These are phyloP conservation scores for Scartelaos histophorus DNA, from an alignment of 2,113 vertebrate genomes.

Conservation along the genomic window DNA sequence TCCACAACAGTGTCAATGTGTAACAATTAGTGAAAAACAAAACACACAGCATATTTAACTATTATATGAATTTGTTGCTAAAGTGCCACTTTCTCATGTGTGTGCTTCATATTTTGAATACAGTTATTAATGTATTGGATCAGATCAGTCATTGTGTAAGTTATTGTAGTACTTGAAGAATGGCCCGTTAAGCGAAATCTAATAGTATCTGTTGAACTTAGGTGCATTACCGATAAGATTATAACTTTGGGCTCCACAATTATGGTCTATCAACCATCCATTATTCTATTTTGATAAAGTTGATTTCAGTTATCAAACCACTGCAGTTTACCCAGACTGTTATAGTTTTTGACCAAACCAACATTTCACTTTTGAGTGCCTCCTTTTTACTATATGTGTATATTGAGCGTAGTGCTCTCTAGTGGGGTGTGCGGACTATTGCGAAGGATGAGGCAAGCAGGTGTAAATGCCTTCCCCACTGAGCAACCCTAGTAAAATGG, in stretches of 20 bases:
- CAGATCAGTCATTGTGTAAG: no score
- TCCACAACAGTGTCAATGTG: conserved; percentile 12
- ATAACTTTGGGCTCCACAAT: neutral
- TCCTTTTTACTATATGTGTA: conserved; percentile 44
- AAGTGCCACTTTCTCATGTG: neutral
- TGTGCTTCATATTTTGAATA: neutral
- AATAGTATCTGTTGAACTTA: neutral
- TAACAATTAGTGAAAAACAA: conserved; percentile 7
- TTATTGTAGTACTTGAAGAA: no score
- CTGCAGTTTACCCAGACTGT: conserved; percentile 30
- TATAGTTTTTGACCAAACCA: conserved; percentile 44
- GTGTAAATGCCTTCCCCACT: conserved; percentile 68
- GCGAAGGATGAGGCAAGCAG: conserved; percentile 72
- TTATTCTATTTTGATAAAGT: neutral
- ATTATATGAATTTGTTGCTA: conserved; percentile 10
- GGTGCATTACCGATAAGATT: neutral
- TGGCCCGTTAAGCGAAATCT: no score
- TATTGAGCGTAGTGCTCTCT: conserved; percentile 66
- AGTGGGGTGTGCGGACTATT: conserved; percentile 56
- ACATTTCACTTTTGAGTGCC: conserved; percentile 16
- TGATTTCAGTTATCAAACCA: neutral
- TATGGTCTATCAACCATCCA: neutral
- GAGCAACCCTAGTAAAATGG: conserved; percentile 64
- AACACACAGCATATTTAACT: neutral
- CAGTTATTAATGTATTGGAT: no score